Evolutionary conservation across 2,888 invertebrate species (phyloP).

Genomic region (Branchellion lobata): DNA sequence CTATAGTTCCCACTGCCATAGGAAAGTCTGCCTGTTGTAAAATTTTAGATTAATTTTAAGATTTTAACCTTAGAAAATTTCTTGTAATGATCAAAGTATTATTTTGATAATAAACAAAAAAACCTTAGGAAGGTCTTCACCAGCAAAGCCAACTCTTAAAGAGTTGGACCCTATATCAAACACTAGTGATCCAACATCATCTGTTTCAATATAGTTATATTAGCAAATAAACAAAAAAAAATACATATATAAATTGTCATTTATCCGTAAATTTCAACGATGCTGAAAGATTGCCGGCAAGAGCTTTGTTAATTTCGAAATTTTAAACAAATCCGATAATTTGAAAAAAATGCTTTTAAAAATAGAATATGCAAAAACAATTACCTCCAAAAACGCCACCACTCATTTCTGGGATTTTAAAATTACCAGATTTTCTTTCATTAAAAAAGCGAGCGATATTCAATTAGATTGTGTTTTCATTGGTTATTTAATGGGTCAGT

Average conservation of each 20-base stretch:
- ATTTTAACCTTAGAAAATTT: background rate
- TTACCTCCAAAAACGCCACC: conserved; percentile 52
- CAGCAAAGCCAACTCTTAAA: conserved; percentile 86
- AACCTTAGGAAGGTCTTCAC: conserved; percentile 93
- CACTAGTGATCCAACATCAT: conserved; percentile 96
- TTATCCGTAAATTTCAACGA: no score
- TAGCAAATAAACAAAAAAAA: background rate
- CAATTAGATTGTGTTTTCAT: no score
- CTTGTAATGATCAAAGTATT: background rate
- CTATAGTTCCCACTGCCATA: conserved; percentile 79
- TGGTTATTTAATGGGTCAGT: no score
- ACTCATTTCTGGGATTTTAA: conserved; percentile 47
- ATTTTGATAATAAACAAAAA: conserved; percentile 30
- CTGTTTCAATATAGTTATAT: conserved; percentile 65
- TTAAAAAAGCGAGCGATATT: background rate
- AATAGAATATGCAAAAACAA: conserved; percentile 5
- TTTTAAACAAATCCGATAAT: background rate
- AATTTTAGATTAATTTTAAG: background rate
- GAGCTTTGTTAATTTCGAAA: background rate
- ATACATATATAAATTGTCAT: no score
- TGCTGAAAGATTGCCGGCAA: background rate
- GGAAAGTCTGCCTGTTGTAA: conserved; percentile 79
- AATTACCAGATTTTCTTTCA: background rate
- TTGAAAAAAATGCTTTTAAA: background rate
- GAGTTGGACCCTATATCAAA: conserved; percentile 93